These are phyloP conservation scores for Erythrocebus patas DNA, from an alignment of 2,113 vertebrate genomes.

Conservation along the genomic window DNA sequence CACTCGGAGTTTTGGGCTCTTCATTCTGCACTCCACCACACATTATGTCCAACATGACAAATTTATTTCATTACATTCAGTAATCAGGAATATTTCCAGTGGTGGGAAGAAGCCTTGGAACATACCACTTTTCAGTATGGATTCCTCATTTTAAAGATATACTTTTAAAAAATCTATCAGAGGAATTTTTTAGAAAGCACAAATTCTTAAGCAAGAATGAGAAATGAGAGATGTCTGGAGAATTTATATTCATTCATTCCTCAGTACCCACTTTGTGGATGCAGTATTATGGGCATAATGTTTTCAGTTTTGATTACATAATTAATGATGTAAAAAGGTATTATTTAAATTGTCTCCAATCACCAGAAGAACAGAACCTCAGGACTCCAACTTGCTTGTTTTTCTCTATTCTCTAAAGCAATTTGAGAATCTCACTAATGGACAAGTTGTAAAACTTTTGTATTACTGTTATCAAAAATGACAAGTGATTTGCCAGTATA, in stretches of 20 bases:
- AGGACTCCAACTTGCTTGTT: not conserved
- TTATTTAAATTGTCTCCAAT: not conserved
- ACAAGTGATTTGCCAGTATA: not conserved
- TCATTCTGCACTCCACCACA: not conserved
- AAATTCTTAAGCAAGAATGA: not conserved
- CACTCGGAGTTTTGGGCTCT: not conserved
- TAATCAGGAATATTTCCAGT: not conserved
- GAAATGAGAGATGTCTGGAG: not conserved
- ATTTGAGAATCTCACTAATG: not conserved
- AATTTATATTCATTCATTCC: not conserved
- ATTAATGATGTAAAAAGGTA: not conserved
- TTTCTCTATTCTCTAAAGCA: not conserved
- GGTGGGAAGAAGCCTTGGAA: not conserved
- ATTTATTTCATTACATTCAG: not conserved
- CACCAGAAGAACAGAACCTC: not conserved
- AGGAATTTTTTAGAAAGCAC: not conserved
- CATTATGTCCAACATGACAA: not conserved
- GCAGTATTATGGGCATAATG: no score
- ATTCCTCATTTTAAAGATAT: not conserved
- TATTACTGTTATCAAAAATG: not conserved
- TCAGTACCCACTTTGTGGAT: not conserved
- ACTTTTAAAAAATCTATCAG: not conserved
- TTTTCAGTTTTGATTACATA: not conserved
- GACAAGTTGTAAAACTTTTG: not conserved
- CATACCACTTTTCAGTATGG: not conserved